These are phyloP conservation scores for Tenthredo livida DNA, from an alignment of 2,888 invertebrate species.

Conservation along the genomic window DNA sequence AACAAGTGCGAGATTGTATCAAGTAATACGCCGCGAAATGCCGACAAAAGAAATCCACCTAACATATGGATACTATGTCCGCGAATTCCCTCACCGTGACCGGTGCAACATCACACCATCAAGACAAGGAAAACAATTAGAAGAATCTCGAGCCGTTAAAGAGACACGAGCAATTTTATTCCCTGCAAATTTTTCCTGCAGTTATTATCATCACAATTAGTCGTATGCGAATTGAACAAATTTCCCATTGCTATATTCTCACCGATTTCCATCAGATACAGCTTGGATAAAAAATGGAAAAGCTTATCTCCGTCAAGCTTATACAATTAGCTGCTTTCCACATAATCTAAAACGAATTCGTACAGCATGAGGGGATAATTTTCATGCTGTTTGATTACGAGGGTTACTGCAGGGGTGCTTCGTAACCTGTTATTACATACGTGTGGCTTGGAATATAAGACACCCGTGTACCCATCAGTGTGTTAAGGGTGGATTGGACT, in stretches of 20 bases:
- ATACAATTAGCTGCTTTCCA: not conserved
- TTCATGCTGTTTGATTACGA: not conserved
- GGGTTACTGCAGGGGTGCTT: not conserved
- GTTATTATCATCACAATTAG: constrained; percentile 2
- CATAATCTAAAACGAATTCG: not conserved
- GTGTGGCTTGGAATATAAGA: not conserved
- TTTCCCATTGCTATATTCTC: not conserved
- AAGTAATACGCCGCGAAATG: constrained; percentile 18
- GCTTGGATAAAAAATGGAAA: not conserved
- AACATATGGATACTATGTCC: constrained; percentile 4
- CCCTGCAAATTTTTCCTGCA: not conserved
- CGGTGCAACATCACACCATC: constrained; percentile 23
- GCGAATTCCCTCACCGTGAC: not conserved
- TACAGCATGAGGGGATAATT: not conserved
- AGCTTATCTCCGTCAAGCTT: not conserved
- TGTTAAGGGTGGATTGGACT: not conserved
- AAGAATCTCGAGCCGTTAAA: constrained; percentile 26
- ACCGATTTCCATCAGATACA: not conserved
- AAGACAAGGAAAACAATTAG: constrained; percentile 38
- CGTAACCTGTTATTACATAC: constrained; percentile 6
- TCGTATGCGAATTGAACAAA: not conserved
- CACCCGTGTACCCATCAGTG: too few species aligned
- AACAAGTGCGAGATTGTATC: constrained; percentile 38
- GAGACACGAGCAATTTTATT: not conserved
- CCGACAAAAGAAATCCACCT: constrained; percentile 38